Conservation (phyloP, 2,113 vertebrate genomes). For the Cryptomyrus ogoouensis region DNA sequence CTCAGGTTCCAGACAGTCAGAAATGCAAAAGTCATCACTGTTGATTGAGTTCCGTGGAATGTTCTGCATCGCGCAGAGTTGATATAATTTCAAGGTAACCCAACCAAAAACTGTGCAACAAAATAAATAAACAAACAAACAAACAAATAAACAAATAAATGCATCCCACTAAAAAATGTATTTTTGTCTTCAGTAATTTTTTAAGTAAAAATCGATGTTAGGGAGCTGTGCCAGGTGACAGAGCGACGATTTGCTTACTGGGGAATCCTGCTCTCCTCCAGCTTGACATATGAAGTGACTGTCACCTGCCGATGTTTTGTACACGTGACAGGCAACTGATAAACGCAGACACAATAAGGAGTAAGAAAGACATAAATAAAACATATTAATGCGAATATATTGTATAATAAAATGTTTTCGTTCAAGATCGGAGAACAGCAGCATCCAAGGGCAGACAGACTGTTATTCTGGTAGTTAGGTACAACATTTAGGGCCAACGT, state of each 20-base stretch:
- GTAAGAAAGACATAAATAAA: not conserved
- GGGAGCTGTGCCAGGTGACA: conserved; percentile 32
- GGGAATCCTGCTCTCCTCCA: conserved; percentile 27
- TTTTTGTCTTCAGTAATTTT: conserved; percentile 25
- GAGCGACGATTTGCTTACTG: conserved; percentile 24
- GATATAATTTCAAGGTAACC: conserved; percentile 6
- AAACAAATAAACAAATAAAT: not conserved
- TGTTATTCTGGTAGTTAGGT: not conserved
- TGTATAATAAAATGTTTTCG: not conserved
- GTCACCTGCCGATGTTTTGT: conserved; percentile 35
- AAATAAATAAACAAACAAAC: not conserved
- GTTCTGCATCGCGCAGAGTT: not conserved
- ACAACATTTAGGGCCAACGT: not conserved
- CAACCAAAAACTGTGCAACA: not conserved
- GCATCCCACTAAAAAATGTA: not conserved
- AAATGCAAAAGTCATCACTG: not conserved
- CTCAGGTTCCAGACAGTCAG: not conserved
- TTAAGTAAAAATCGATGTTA: conserved; percentile 16
- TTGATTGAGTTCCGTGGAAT: not conserved
- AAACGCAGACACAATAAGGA: not conserved
- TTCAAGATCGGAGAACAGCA: not conserved
- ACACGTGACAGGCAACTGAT: conserved; percentile 20
- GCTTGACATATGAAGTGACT: conserved; percentile 33
- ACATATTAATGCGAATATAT: not conserved
- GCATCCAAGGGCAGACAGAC: not conserved